Conservation (phyloP, 2,888 invertebrate species). For the Malachius bipustulatus region DNA sequence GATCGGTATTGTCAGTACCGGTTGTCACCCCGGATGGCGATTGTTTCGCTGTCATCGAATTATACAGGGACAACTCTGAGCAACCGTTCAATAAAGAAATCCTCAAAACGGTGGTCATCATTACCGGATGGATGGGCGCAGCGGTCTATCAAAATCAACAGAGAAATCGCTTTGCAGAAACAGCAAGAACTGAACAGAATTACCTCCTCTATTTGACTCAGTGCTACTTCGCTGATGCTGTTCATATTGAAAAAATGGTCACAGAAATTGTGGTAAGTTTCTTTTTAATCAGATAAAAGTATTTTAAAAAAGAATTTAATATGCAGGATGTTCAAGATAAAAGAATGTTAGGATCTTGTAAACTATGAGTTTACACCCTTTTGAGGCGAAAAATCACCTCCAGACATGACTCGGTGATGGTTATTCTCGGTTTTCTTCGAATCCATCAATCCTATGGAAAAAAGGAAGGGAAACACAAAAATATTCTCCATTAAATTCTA, state of each 20-base stretch:
- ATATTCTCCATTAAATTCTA: no score
- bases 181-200: conserved; percentile 34
- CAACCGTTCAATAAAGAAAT: conserved; percentile 29
- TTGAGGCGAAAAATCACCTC: no score
- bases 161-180: no score
- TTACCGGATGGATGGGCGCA: conserved; percentile 37
- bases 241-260: conserved; percentile 45
- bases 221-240: conserved; percentile 44
- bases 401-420: no score
- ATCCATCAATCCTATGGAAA: no score
- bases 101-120: conserved; percentile 31
- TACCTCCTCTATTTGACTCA: conserved; percentile 34
- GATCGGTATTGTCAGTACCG: conserved; percentile 31
- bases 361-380: no score
- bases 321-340: no score
- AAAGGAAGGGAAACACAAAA: no score
- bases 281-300: no score
- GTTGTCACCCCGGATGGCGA: conserved; percentile 46
- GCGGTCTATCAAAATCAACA: conserved; percentile 36
- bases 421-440: no score
- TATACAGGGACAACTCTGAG: conserved; percentile 38
- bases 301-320: no score
- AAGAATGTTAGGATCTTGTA: no score
- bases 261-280: conserved; percentile 47
- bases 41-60: conserved; percentile 47